A percentile compares a stretch with the other conserved stretches of the same genome.
Conservation (phyloP, 37 sponge, comb jelly and placozoan genomes). For the Ianthella basta region DNA sequence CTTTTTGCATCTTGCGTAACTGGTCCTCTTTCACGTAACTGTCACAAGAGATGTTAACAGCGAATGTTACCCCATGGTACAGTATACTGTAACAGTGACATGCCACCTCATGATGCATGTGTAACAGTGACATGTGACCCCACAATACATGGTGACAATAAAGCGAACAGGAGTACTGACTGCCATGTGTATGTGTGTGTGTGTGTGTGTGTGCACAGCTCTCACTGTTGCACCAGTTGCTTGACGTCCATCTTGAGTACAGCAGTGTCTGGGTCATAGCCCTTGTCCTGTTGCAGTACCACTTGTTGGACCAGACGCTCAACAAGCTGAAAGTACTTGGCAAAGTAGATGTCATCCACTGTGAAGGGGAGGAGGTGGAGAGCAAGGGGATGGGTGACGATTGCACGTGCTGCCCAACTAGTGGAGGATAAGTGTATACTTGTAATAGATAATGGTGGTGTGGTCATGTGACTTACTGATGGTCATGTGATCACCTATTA, state of each 20-base stretch:
- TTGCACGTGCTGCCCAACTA: no score
- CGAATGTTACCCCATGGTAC: no score
- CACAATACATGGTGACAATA: background rate
- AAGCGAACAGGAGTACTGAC: no score
- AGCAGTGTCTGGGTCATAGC: slow-evolving; percentile 69
- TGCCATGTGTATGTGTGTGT: no score
- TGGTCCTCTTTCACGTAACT: slow-evolving; percentile 69
- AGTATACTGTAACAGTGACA: background rate
- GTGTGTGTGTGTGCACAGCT: background rate
- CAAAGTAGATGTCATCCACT: slow-evolving; percentile 73
- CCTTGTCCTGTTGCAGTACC: slow-evolving; percentile 74
- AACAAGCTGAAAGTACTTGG: slow-evolving; percentile 71
- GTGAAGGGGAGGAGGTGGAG: background rate
- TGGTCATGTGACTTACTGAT: no score
- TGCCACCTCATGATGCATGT: background rate
- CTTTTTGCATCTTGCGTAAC: slow-evolving; percentile 19
- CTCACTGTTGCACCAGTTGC: slow-evolving; percentile 69
- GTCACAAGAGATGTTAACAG: background rate
- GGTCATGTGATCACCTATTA: no score
- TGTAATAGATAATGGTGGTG: no score
- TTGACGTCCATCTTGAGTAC: slow-evolving; percentile 65
- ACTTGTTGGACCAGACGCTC: slow-evolving; percentile 82
- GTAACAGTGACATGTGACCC: background rate
- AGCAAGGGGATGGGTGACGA: no score
- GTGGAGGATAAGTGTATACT: no score